phyloP scores from a whole-genome alignment of 2,888 invertebrate genomes.

The Acronicta alni region DNA sequence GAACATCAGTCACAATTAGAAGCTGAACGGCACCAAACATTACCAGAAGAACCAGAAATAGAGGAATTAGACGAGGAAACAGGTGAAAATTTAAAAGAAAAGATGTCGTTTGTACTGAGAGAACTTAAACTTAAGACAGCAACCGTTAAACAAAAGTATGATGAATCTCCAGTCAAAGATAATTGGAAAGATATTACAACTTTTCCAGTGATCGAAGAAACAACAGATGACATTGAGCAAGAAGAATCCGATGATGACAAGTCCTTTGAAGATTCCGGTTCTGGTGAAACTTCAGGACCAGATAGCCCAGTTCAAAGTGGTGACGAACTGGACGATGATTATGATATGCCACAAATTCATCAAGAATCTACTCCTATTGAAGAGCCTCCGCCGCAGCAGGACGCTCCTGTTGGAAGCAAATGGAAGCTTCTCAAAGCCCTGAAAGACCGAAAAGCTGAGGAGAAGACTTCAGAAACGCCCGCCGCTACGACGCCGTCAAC shows the following conservation, averaged over 20 bases:
- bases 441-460: slow-evolving; percentile 96
- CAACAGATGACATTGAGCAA: slow-evolving; percentile 71
- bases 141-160: slow-evolving; percentile 79
- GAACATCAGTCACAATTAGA: slow-evolving; percentile 93
- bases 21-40: slow-evolving; percentile 89
- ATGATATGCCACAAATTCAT: slow-evolving; percentile 84
- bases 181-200: slow-evolving; percentile 85
- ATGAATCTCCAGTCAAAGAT: slow-evolving; percentile 77
- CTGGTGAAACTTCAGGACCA: slow-evolving; percentile 96
- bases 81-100: slow-evolving; percentile 92
- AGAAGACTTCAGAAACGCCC: slow-evolving; percentile 92
- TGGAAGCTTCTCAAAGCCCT: slow-evolving; percentile 97
- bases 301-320: slow-evolving; percentile 94
- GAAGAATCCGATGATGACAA: slow-evolving; percentile 77
- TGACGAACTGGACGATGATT: slow-evolving; percentile 92
- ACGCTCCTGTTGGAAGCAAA: slow-evolving; percentile 93
- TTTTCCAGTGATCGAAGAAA: slow-evolving; percentile 85
- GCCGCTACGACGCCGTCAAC: slow-evolving; percentile 90
- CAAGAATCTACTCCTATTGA: slow-evolving; percentile 68
- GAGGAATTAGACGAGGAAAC: slow-evolving; percentile 87
- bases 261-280: slow-evolving; percentile 90
- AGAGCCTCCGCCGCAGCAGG: slow-evolving; percentile 79
- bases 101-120: slow-evolving; percentile 94
- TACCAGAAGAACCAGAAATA: slow-evolving; percentile 90
- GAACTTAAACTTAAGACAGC: slow-evolving; percentile 93